A percentile compares a stretch with the other conserved stretches of the same genome.
phyloP scores from a whole-genome alignment of 2,797 vertebrate species.

The Sebastolobus altivelis region DNA sequence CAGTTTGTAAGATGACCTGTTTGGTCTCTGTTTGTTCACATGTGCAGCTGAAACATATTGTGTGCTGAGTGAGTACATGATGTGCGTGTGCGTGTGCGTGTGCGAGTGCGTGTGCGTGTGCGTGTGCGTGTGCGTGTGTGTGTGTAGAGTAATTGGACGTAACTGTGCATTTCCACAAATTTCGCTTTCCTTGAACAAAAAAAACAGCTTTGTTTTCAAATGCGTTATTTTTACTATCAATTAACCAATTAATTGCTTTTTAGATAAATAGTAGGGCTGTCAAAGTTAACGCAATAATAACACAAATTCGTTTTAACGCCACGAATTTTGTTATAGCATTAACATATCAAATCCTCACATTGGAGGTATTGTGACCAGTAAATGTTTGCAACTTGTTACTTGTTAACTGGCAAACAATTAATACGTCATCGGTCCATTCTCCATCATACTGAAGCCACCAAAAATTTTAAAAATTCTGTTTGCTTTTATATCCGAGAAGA shows the following conservation, averaged over 20 bases:
- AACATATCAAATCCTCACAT: background rate
- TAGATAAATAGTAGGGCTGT: background rate
- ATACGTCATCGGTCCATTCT: background rate
- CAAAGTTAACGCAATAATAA: no score
- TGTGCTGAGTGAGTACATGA: background rate
- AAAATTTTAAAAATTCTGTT: no score
- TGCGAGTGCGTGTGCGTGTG: background rate
- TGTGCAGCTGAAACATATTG: slow-evolving; percentile 42
- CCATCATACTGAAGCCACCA: background rate
- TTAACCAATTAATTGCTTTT: background rate
- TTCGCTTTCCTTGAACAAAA: background rate
- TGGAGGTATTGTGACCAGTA: background rate
- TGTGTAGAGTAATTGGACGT: background rate
- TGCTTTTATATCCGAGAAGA: background rate
- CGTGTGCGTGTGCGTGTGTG: background rate
- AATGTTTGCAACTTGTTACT: background rate
- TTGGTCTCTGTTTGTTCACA: slow-evolving; percentile 49
- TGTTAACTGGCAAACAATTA: background rate
- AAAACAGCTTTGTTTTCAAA: background rate
- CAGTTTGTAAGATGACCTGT: slow-evolving; percentile 38
- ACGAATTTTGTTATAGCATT: no score
- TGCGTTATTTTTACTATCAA: background rate
- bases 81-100: background rate
- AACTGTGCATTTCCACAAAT: background rate
- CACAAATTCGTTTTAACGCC: no score